phyloP scores from a whole-genome alignment of 2,113 vertebrate genomes.

The Phyllopteryx taeniolatus region DNA sequence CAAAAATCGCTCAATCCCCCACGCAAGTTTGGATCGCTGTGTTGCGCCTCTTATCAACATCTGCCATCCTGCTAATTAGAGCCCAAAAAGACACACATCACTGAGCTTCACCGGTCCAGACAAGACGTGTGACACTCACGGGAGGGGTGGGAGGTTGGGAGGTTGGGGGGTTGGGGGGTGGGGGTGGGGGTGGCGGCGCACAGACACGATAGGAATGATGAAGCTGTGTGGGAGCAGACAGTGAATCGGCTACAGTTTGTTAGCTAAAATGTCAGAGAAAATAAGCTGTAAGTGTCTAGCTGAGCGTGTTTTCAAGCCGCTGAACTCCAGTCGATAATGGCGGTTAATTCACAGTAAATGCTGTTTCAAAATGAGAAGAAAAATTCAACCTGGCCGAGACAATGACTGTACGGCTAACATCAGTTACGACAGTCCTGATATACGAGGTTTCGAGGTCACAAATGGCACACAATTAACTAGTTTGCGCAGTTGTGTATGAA shows the following conservation, averaged over 20 bases:
- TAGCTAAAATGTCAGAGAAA: constrained; percentile 10
- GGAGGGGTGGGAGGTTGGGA: not conserved
- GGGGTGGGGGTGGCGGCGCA: constrained; percentile 24
- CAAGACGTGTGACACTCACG: constrained; percentile 50
- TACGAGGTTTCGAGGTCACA: too few relatives aligned
- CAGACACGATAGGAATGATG: constrained; percentile 52
- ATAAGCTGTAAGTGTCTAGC: not conserved
- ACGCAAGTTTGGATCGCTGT: constrained; percentile 33
- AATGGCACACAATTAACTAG: too few relatives aligned
- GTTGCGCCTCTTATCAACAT: constrained; percentile 60
- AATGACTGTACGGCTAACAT: not conserved
- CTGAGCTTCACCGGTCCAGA: constrained; percentile 52
- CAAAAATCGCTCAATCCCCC: constrained; percentile 23
- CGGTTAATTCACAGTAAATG: constrained; percentile 13
- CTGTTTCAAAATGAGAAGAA: constrained; percentile 6
- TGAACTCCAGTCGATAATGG: constrained; percentile 5
- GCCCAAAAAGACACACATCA: constrained; percentile 65
- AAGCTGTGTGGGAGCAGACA: constrained; percentile 37
- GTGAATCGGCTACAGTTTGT: constrained; percentile 23
- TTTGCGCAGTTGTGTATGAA: too few relatives aligned
- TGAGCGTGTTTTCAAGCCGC: not conserved
- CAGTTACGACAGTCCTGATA: too few relatives aligned
- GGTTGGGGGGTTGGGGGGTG: not conserved
- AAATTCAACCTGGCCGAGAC: not conserved
- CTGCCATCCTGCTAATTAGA: constrained; percentile 70